These are phyloP conservation scores for Gadopsis bispinosus DNA, from an alignment of 2,797 vertebrate genomes.

Conservation along the genomic window DNA sequence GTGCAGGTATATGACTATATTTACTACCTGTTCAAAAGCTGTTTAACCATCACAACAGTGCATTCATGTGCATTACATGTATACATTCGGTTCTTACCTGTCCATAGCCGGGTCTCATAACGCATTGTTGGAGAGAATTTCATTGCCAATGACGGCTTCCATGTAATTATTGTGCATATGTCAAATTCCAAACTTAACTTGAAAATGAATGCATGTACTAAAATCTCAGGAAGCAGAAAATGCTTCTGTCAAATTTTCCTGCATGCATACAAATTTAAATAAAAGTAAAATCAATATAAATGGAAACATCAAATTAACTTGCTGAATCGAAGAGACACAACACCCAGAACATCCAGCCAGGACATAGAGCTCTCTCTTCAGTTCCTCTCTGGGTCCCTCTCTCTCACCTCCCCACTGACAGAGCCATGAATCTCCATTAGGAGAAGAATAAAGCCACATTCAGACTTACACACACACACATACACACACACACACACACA, in stretches of 20 bases:
- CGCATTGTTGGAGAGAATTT: too few relatives aligned
- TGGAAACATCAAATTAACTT: neutral
- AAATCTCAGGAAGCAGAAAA: neutral
- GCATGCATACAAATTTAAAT: neutral
- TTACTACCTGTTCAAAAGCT: too few relatives aligned
- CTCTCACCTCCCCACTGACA: slow-evolving; percentile 38
- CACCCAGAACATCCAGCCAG: neutral
- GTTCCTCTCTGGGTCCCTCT: slow-evolving; percentile 16
- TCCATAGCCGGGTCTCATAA: too few relatives aligned
- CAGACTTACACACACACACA: slow-evolving; percentile 8
- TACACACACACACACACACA: slow-evolving; percentile 4
- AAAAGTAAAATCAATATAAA: neutral
- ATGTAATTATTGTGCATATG: too few relatives aligned
- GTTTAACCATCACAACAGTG: too few relatives aligned
- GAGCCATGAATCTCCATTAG: slow-evolving; percentile 66
- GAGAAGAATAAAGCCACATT: slow-evolving; percentile 42
- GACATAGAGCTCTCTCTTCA: slow-evolving; percentile 17
- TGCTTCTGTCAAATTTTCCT: neutral
- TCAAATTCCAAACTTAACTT: too few relatives aligned
- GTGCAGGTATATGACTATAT: too few relatives aligned
- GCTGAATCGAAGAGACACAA: neutral
- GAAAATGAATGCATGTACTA: too few relatives aligned
- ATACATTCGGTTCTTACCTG: too few relatives aligned
- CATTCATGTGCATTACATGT: too few relatives aligned
- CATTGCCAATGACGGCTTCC: too few relatives aligned